A percentile compares a stretch with the other conserved stretches of the same genome.
Conservation (phyloP, 1,140 invertebrate species). For the Eciton burchellii region DNA sequence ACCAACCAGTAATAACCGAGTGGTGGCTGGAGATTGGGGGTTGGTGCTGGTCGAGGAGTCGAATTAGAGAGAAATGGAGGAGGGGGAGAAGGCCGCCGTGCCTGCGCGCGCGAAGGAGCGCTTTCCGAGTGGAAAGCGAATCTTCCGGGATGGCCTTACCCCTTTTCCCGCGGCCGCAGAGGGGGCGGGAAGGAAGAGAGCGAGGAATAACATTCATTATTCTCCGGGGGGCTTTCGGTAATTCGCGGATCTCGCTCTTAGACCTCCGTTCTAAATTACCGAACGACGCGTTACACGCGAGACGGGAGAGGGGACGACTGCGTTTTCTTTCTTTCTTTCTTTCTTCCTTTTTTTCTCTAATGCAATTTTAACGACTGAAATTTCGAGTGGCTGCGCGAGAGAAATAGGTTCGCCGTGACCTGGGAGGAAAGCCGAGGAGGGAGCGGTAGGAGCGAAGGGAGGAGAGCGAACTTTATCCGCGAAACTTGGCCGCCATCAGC, state of each 20-base stretch:
- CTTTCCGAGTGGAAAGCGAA: constrained; percentile 31
- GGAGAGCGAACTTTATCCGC: constrained; percentile 51
- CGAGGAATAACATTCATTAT: constrained; percentile 60
- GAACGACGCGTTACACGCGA: constrained; percentile 51
- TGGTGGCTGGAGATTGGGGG: constrained; percentile 73
- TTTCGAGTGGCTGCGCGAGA: constrained; percentile 48
- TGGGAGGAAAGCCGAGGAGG: not conserved
- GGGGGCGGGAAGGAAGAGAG: constrained; percentile 18
- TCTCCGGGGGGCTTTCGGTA: constrained; percentile 51
- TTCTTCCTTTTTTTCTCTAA: constrained; percentile 49
- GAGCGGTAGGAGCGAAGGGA: not conserved
- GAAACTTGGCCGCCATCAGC: constrained; percentile 38
- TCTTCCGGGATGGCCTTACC: constrained; percentile 41
- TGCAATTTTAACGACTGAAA: constrained; percentile 61
- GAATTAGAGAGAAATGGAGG: constrained; percentile 65
- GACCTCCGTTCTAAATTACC: constrained; percentile 50
- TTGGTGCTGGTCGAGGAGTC: constrained; percentile 65
- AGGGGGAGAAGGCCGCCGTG: not conserved
- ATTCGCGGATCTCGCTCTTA: constrained; percentile 47
- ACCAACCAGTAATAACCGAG: constrained; percentile 76
- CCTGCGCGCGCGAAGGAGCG: constrained; percentile 47
- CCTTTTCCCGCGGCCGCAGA: constrained; percentile 18
- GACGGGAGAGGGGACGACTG: not conserved
- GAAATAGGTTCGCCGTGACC: constrained; percentile 53
- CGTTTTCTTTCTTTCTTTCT: constrained; percentile 37